Conservation (phyloP, 2,797 vertebrate species). For the Muscicapa comitata region DNA sequence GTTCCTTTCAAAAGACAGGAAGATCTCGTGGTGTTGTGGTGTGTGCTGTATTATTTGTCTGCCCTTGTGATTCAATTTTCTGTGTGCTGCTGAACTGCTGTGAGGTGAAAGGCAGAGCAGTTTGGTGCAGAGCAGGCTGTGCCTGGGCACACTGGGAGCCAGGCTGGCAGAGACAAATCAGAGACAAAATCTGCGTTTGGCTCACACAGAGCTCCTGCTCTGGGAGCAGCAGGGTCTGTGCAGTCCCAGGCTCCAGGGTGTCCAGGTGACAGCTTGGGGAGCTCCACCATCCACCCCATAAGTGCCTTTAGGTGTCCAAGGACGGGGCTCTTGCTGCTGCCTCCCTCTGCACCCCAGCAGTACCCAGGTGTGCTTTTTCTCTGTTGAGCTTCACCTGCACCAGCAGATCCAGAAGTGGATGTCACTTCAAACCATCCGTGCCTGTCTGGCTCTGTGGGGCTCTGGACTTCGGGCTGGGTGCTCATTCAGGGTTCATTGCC, state of each 20-base stretch:
- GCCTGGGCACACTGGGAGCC: accelerated
- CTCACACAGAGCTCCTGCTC: accelerated
- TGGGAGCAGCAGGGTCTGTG: neutral
- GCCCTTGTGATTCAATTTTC: conserved; percentile 28
- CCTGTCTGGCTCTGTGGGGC: accelerated
- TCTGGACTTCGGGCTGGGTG: neutral
- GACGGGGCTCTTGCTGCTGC: neutral
- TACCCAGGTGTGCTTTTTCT: neutral
- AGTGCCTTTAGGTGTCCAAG: accelerated
- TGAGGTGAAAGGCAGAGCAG: neutral
- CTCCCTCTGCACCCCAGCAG: neutral
- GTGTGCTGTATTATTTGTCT: conserved; percentile 41
- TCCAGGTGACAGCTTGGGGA: neutral
- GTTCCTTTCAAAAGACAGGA: conserved; percentile 21
- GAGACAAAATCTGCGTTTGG: accelerated
- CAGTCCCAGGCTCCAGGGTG: accelerated
- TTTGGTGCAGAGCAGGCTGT: neutral
- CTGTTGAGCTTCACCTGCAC: neutral
- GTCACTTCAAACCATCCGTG: neutral
- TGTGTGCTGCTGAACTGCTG: conserved; percentile 1
- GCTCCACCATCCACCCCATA: neutral
- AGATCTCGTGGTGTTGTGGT: neutral
- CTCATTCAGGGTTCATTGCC: accelerated
- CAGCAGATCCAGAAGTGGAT: neutral
- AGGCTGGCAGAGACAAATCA: neutral